Conservation (phyloP, 1,140 invertebrate species). For the Cydia splendana region DNA sequence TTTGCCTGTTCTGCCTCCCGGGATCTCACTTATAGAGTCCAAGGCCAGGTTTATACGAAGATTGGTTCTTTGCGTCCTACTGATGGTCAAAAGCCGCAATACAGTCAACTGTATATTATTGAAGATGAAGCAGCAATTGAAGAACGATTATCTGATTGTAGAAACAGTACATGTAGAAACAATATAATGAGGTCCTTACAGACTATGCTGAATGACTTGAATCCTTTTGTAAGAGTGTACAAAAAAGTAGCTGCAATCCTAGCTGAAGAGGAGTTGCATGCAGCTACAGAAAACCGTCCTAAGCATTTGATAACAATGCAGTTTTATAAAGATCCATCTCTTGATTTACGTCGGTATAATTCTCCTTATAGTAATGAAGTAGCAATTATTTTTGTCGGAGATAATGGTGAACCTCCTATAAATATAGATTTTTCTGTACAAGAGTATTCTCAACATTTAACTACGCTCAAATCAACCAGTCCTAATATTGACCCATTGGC, state of each 20-base stretch:
- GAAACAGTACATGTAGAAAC: constrained; percentile 37
- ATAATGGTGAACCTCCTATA: constrained; percentile 37
- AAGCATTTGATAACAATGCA: constrained; percentile 43
- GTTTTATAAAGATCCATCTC: constrained; percentile 44
- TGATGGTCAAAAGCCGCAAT: constrained; percentile 46
- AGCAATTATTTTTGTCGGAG: constrained; percentile 39
- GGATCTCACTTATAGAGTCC: constrained; percentile 46
- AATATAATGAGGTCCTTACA: constrained; percentile 47
- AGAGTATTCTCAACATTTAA: constrained; percentile 39
- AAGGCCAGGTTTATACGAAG: constrained; percentile 47
- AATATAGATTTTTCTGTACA: constrained; percentile 41
- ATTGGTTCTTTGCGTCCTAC: constrained; percentile 40
- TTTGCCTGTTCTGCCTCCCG: constrained; percentile 41
- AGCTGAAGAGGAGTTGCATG: constrained; percentile 45
- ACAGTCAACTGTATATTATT: constrained; percentile 46
- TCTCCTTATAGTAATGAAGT: constrained; percentile 44
- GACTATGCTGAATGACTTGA: constrained; percentile 43
- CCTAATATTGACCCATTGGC: background rate
- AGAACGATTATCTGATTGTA: constrained; percentile 46
- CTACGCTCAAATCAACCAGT: constrained; percentile 34
- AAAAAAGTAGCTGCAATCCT: constrained; percentile 44
- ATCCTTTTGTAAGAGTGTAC: constrained; percentile 47
- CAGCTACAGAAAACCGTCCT: constrained; percentile 41
- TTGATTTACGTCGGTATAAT: constrained; percentile 46
- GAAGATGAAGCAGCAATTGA: constrained; percentile 45